These are phyloP conservation scores for Choreutis nemorana DNA, from an alignment of 2,888 invertebrate genomes.

Conservation along the genomic window DNA sequence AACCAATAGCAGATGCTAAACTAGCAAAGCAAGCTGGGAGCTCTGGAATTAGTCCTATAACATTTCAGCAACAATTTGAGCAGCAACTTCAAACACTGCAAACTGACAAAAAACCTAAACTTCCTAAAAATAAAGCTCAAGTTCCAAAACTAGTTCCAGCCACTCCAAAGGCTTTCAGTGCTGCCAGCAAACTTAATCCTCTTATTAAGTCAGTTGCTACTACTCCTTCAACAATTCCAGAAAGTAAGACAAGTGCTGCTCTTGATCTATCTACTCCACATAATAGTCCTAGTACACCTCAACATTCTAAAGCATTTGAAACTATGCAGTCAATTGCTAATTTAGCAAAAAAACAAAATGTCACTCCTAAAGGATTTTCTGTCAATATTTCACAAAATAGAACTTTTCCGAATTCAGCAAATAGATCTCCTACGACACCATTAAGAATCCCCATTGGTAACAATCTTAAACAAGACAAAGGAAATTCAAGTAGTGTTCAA, in stretches of 20 bases:
- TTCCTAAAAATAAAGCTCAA: conserved; percentile 50
- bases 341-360: conserved; percentile 55
- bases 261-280: conserved; percentile 58
- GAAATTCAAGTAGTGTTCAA: conserved; percentile 21
- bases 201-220: conserved; percentile 24
- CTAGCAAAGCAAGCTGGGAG: conserved; percentile 43
- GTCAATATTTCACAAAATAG: conserved; percentile 30
- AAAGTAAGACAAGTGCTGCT: conserved; percentile 45
- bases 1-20: conserved; percentile 59
- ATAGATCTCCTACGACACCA: conserved; percentile 30
- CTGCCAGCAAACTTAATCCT: conserved; percentile 35
- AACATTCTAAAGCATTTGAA: conserved; percentile 53
- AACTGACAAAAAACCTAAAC: conserved; percentile 49
- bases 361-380: conserved; percentile 36
- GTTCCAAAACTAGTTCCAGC: conserved; percentile 56
- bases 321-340: conserved; percentile 63
- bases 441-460: conserved; percentile 38
- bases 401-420: conserved; percentile 33
- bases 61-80: conserved; percentile 62
- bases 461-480: conserved; percentile 35
- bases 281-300: conserved; percentile 43
- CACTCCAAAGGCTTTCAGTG: conserved; percentile 43
- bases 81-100: conserved; percentile 50
- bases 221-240: conserved; percentile 18
- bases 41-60: conserved; percentile 44